phyloP scores from a whole-genome alignment of 2,888 invertebrate genomes.

The Rhagonycha lutea region DNA sequence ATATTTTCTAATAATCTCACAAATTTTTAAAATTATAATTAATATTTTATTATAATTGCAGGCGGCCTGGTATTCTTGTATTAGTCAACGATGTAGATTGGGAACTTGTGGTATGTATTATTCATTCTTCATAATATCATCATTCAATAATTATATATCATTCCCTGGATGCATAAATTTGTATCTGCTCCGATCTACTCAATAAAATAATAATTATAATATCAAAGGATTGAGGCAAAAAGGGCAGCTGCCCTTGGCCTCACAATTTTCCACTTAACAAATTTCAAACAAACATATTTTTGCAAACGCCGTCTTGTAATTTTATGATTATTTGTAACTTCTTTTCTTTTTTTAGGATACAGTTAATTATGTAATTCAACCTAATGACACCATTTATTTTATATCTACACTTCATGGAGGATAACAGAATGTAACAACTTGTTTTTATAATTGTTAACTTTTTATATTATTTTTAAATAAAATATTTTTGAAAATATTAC shows the following conservation, averaged over 20 bases:
- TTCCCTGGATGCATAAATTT: too few relatives aligned
- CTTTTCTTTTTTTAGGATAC: slow-evolving; percentile 63
- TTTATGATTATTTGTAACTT: neutral
- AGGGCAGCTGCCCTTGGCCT: too few relatives aligned
- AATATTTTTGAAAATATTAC: neutral
- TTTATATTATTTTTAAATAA: neutral
- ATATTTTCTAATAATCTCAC: too few relatives aligned
- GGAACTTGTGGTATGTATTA: slow-evolving; percentile 75
- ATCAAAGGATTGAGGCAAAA: too few relatives aligned
- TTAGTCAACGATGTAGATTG: slow-evolving; percentile 94
- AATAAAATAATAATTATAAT: too few relatives aligned
- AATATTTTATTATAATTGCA: slow-evolving; percentile 43
- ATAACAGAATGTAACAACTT: slow-evolving; percentile 49
- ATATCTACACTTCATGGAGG: slow-evolving; percentile 87
- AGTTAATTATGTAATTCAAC: slow-evolving; percentile 69
- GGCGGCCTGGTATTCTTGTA: slow-evolving; percentile 90
- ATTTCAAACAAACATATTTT: too few relatives aligned
- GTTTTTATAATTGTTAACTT: neutral
- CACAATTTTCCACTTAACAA: too few relatives aligned
- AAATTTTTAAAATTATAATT: slow-evolving; percentile 28
- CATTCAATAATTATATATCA: too few relatives aligned
- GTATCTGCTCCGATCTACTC: too few relatives aligned
- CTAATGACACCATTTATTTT: slow-evolving; percentile 74
- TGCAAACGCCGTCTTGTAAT: neutral
- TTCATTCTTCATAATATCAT: neutral